A percentile compares a stretch with the other conserved stretches of the same genome.
phyloP scores from a whole-genome alignment of 1,140 invertebrate species.

The Helicoverpa armigera region DNA sequence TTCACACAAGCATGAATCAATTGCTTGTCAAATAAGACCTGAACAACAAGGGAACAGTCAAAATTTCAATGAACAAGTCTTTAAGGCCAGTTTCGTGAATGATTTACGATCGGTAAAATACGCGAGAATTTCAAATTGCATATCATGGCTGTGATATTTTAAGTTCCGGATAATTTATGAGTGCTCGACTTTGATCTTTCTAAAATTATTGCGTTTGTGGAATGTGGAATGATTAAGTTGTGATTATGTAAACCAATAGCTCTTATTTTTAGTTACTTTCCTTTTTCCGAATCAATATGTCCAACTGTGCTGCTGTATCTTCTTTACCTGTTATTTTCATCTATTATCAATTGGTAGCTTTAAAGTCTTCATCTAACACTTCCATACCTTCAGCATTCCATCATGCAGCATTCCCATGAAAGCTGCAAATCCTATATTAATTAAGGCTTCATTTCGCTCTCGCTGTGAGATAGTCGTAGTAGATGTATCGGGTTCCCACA shows the following conservation, averaged over 20 bases:
- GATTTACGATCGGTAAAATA: conserved; percentile 24
- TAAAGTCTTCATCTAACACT: too few relatives aligned
- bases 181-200: not conserved
- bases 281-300: too few relatives aligned
- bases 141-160: conserved; percentile 17
- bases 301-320: not conserved
- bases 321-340: too few relatives aligned
- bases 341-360: too few relatives aligned
- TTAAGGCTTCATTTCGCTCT: conserved; percentile 49
- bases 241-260: not conserved
- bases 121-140: conserved; percentile 22
- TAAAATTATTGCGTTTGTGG: conserved; percentile 1
- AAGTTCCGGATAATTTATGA: conserved; percentile 15
- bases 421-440: conserved; percentile 30
- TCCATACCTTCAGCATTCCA: not conserved
- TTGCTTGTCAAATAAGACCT: conserved; percentile 18
- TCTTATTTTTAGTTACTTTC: not conserved
- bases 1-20: conserved; percentile 32
- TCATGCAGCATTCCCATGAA: not conserved
- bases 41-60: conserved; percentile 26
- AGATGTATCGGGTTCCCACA: conserved; percentile 47
- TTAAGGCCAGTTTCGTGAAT: conserved; percentile 13
- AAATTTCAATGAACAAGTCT: conserved; percentile 35
- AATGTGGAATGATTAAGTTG: not conserved
- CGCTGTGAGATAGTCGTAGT: conserved; percentile 32